These are phyloP conservation scores for Heliconius hewitsoni DNA, from an alignment of 1,140 invertebrate genomes.

Conservation along the genomic window DNA sequence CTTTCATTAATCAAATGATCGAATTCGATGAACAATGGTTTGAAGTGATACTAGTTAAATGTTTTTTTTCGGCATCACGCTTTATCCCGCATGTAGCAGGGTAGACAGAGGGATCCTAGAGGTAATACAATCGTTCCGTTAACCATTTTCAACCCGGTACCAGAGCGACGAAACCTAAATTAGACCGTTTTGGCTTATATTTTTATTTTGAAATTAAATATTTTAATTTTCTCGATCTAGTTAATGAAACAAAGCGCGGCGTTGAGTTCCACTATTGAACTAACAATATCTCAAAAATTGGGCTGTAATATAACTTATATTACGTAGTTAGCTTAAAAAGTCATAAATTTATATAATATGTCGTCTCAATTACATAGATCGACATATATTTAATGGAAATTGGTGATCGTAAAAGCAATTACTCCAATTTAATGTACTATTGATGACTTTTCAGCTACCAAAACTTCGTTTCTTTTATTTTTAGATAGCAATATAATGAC, in stretches of 20 bases:
- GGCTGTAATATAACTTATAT: neutral
- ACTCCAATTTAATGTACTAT: neutral
- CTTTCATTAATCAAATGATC: constrained; percentile 18
- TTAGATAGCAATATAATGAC: too few relatives aligned
- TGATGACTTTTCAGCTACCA: neutral
- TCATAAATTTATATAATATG: neutral
- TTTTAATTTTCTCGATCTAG: too few relatives aligned
- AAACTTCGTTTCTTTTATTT: too few relatives aligned
- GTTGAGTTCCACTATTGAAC: too few relatives aligned
- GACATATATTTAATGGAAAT: neutral
- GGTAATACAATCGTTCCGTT: too few relatives aligned
- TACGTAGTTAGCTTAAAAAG: too few relatives aligned
- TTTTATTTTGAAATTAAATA: too few relatives aligned
- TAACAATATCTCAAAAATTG: neutral
- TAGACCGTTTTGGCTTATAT: neutral
- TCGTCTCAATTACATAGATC: neutral
- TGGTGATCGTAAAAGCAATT: neutral
- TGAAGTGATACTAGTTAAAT: neutral
- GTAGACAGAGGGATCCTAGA: too few relatives aligned
- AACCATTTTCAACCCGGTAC: too few relatives aligned
- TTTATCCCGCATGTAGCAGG: too few relatives aligned
- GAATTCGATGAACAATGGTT: neutral
- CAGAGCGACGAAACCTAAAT: neutral
- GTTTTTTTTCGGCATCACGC: too few relatives aligned
- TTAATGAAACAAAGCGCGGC: too few relatives aligned